These are phyloP conservation scores for Drusus annulatus DNA, from an alignment of 1,140 invertebrate species.

Conservation along the genomic window DNA sequence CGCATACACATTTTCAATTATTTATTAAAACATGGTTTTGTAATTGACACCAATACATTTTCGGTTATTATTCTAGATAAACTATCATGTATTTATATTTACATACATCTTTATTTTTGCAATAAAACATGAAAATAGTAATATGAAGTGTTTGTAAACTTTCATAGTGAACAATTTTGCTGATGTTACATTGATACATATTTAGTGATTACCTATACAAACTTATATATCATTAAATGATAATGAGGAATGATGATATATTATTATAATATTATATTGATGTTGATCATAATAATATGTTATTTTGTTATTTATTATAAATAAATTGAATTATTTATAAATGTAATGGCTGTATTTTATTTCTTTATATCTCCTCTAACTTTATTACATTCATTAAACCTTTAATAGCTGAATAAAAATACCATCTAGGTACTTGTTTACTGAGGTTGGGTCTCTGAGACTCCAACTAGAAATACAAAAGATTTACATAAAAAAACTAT, in stretches of 20 bases:
- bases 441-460: too few species aligned
- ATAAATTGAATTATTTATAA: conserved; percentile 61
- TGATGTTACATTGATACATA: conserved; percentile 31
- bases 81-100: too few species aligned
- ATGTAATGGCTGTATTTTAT: conserved; percentile 54
- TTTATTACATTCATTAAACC: too few species aligned
- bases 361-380: neutral
- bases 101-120: neutral
- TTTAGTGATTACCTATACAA: conserved; percentile 24
- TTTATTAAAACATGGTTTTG: too few species aligned
- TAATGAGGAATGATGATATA: conserved; percentile 38
- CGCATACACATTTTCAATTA: too few species aligned
- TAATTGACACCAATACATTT: too few species aligned
- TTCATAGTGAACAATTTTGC: neutral
- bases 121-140: conserved; percentile 2
- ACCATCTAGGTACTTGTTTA: too few species aligned
- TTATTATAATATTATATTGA: conserved; percentile 53
- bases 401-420: too few species aligned
- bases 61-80: too few species aligned
- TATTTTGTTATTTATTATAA: conserved; percentile 60
- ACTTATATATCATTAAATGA: conserved; percentile 38
- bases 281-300: conserved; percentile 58
- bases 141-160: neutral
- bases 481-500: too few species aligned
- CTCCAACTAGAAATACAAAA: too few species aligned